These are phyloP conservation scores for Acanthurus tractus DNA, from an alignment of 2,797 vertebrate species.

Conservation along the genomic window DNA sequence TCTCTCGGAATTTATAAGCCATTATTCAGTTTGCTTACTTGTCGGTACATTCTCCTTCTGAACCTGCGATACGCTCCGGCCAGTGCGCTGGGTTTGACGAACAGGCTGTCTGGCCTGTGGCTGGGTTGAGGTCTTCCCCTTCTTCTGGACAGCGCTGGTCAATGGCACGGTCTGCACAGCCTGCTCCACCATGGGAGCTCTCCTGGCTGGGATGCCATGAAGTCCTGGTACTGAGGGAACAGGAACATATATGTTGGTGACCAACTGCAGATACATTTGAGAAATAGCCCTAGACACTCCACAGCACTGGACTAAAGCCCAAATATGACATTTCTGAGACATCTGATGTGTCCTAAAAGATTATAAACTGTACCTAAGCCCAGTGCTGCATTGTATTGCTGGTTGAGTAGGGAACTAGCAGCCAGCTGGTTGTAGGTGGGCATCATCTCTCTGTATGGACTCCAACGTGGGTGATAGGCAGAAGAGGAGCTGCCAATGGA, in stretches of 20 bases:
- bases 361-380: slow-evolving; percentile 88
- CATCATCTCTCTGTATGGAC: slow-evolving; percentile 91
- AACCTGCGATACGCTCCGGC: slow-evolving; percentile 75
- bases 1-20: neutral
- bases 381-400: slow-evolving; percentile 94
- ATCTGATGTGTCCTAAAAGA: neutral
- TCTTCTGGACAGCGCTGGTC: slow-evolving; percentile 84
- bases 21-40: slow-evolving; percentile 54
- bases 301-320: neutral
- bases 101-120: slow-evolving; percentile 77
- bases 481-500: slow-evolving; percentile 78
- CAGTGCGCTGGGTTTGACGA: slow-evolving; percentile 72
- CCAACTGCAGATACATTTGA: neutral
- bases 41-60: slow-evolving; percentile 72
- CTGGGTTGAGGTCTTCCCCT: slow-evolving; percentile 60
- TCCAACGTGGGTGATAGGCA: slow-evolving; percentile 92
- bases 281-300: neutral
- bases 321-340: neutral
- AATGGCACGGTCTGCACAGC: slow-evolving; percentile 94
- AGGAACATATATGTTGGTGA: neutral
- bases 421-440: slow-evolving; percentile 94
- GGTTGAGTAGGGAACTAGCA: slow-evolving; percentile 93
- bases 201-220: slow-evolving; percentile 87
- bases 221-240: slow-evolving; percentile 84
- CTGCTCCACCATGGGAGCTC: slow-evolving; percentile 97